Evolutionary conservation across 2,113 vertebrate genomes (phyloP), one percentile per base, ranked within the genome.

Genomic region (Anoura caudifer): DNA sequence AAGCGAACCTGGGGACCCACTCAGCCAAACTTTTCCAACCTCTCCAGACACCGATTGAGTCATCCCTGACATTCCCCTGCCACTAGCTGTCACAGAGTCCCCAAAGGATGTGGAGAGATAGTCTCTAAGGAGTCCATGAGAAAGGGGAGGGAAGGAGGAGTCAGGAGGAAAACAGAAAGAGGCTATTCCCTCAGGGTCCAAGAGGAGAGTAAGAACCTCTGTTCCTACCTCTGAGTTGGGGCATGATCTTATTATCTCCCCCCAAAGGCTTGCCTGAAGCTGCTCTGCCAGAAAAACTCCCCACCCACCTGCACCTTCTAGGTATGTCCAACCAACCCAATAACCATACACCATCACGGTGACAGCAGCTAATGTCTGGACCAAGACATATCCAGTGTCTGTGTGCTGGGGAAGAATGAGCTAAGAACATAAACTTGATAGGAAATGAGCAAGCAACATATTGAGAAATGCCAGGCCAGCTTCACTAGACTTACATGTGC

Each of bases 281-380:
- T 52, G 4, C 84, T 82, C 33, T 61, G 28, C 72, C n/a, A 54
- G 70, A 94, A 80, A 75, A 92, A 19, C 47, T 85, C 38, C 9
- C 45, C 14, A 6, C 10, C 38, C 26, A 41, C 17, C 87, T 86
- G 76, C 59, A 43, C 28, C 50, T 69, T 90, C 72, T 88, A 92
- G 96, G 95, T 96, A 97, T 45, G 94, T 97, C 80, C 90, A 69
- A 38, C 14, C 45, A 83, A 84, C 15, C 45, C 59, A 75, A 26
- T 56, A 87, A 87, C 75, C 67, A 83, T n/a, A 59, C 15, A 87
- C 47, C 43, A 20, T 24, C 65, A 45, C 0, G 3, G 69, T 3
- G 54, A 63, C 38, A 59, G 82, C 1, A 5, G 15, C 65, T 54
- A 33, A 38, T 52, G 7, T 80, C 61, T 36, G 79, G 43, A 83